Evolutionary conservation across 2,797 vertebrate species (phyloP), one percentile per base, ranked within the genome.

Genomic region (Siniperca scherzeri): DNA sequence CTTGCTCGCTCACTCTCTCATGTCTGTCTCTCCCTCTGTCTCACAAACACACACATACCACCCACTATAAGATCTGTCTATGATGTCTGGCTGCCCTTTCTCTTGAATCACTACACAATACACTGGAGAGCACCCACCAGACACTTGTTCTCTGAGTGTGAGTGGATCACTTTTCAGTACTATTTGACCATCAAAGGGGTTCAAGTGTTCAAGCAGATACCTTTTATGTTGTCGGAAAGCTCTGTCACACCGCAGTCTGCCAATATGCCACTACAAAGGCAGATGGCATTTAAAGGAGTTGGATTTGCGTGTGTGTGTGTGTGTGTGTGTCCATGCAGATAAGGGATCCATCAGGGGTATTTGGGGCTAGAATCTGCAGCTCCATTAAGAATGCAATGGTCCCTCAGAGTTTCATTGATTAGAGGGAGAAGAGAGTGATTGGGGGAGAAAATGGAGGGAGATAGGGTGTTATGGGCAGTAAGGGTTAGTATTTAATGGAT

Each of bases 41-140:
- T 60, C 27, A 22, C 30, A 52, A 6, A 33, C 44, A 59, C 73
- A 88, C 57, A 70, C 50, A 80, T 11, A 65, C 84, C 70, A 87
- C 74, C 85, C 73, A 86, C 85, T 87, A 70, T 84, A 86, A 82
- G 78, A 74, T 84, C 67, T 79, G 67, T 78, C 80, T 87, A n/a
- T 91, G 89, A 86, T 84, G 87, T 88, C 75, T 85, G 74, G 44
- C 78, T 93, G 89, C 62, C 83, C 90, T 91, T 92, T 91, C 78
- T 80, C 82, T 88, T 91, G 86, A 91, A 90, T 86, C 78, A 87
- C 82, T 78, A 65, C 78, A 81, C 84, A 86, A 82, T 88, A 82
- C 83, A 89, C 84, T 79, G 70, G 83, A 88, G 88, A 89, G 81
- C 62, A 88, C 38, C 81, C 77, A 87, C 61, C 56, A 91, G 88